Percentiles rank a stretch among this genome's conserved stretches.
These are phyloP conservation scores for Leucozona laternaria DNA, from an alignment of 2,888 invertebrate species.

Conservation along the genomic window DNA sequence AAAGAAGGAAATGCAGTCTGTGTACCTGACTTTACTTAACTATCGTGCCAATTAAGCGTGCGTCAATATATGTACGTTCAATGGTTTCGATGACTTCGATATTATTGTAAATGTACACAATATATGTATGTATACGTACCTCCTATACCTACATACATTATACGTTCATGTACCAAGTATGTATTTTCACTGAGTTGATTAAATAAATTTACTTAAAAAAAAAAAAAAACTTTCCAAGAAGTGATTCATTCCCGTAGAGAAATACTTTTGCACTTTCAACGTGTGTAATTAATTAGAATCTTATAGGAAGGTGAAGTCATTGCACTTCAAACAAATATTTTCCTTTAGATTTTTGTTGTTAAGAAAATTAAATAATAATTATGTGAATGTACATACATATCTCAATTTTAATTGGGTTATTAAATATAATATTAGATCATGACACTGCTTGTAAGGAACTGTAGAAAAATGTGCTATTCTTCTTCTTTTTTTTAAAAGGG, in stretches of 20 bases:
- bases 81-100: conserved; percentile 40
- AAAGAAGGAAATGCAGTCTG: conserved; percentile 34
- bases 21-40: conserved; percentile 38
- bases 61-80: conserved; percentile 48
- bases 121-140: not conserved
- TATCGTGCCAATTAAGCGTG: conserved; percentile 62
- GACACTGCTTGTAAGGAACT: not conserved
- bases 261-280: conserved; percentile 5
- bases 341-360: not conserved
- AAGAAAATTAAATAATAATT: conserved; percentile 10
- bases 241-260: conserved; percentile 25
- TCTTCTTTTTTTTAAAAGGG: conserved; percentile 13
- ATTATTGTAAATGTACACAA: conserved; percentile 1
- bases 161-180: not conserved
- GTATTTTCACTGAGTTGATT: conserved; percentile 9
- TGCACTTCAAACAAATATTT: conserved; percentile 21
- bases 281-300: conserved; percentile 14
- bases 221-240: conserved; percentile 20
- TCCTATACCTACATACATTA: too few relatives aligned
- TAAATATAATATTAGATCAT: not conserved
- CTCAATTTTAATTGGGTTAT: conserved; percentile 23
- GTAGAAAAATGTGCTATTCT: not conserved
- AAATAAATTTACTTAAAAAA: conserved; percentile 17
- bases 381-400: not conserved
- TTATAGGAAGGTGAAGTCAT: conserved; percentile 29